These are phyloP conservation scores for Peromyscus leucopus DNA, from an alignment of 2,113 vertebrate species.

Conservation along the genomic window DNA sequence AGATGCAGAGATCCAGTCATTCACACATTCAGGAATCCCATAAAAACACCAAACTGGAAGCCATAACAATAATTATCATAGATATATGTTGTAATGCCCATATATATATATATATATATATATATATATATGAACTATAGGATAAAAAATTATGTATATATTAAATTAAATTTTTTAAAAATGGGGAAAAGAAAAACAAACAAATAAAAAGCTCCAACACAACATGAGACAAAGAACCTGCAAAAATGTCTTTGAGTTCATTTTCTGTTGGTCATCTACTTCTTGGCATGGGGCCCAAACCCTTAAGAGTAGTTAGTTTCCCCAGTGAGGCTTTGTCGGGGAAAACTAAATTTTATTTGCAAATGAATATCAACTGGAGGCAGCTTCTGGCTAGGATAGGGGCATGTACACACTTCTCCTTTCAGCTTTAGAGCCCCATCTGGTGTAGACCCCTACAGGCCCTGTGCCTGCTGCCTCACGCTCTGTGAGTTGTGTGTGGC, in stretches of 20 bases:
- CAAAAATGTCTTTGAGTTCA: neutral
- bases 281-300: neutral
- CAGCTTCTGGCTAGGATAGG: neutral
- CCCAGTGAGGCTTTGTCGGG: neutral
- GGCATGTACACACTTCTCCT: neutral
- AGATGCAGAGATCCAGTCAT: too few species aligned
- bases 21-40: too few species aligned
- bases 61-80: too few species aligned
- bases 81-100: too few species aligned
- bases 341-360: neutral
- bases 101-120: too few species aligned
- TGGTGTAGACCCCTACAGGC: neutral
- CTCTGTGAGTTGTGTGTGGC: neutral
- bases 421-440: neutral
- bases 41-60: too few species aligned
- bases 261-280: neutral
- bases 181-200: neutral
- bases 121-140: too few species aligned
- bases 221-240: neutral
- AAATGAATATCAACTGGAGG: neutral
- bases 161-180: neutral
- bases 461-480: neutral
- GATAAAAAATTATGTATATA: neutral
- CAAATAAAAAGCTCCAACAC: neutral
- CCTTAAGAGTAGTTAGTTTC: neutral